A percentile compares a stretch with the other conserved stretches of the same genome.
phyloP scores from a whole-genome alignment of 2,113 vertebrate species.

The Misgurnus anguillicaudatus region DNA sequence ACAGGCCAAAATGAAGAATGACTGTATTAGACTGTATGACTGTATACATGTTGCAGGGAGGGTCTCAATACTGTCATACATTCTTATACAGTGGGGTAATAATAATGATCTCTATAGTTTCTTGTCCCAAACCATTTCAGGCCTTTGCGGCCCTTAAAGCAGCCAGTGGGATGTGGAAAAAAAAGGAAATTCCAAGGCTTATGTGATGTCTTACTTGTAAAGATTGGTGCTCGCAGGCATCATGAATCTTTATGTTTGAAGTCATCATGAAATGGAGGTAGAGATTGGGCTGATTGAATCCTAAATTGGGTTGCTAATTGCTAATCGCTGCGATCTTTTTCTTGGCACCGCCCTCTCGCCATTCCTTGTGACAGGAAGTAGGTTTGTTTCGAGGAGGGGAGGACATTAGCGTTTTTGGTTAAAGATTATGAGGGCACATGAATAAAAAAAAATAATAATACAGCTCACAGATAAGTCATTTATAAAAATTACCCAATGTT shows the following conservation, averaged over 20 bases:
- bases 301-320: too few relatives aligned
- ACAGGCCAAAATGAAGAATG: background rate
- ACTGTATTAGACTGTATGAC: background rate
- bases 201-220: conserved; percentile 28
- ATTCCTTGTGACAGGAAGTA: too few relatives aligned
- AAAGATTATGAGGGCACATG: too few relatives aligned
- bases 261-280: background rate
- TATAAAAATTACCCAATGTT: too few relatives aligned
- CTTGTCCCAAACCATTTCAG: background rate
- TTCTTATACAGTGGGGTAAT: conserved; percentile 62
- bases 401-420: too few relatives aligned
- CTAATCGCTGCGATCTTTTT: too few relatives aligned
- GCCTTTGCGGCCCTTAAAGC: conserved; percentile 5
- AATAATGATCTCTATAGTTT: conserved; percentile 47
- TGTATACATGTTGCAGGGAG: conserved; percentile 43
- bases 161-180: conserved; percentile 1
- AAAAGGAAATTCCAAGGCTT: conserved; percentile 50
- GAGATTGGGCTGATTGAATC: too few relatives aligned
- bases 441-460: too few relatives aligned
- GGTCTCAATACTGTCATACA: conserved; percentile 57
- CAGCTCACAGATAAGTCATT: too few relatives aligned
- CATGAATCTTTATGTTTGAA: conserved; percentile 23
- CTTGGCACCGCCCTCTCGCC: too few relatives aligned
- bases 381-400: too few relatives aligned
- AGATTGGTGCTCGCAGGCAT: conserved; percentile 14